These are phyloP conservation scores for Natator depressus DNA, from an alignment of 2,113 vertebrate genomes.

Conservation along the genomic window DNA sequence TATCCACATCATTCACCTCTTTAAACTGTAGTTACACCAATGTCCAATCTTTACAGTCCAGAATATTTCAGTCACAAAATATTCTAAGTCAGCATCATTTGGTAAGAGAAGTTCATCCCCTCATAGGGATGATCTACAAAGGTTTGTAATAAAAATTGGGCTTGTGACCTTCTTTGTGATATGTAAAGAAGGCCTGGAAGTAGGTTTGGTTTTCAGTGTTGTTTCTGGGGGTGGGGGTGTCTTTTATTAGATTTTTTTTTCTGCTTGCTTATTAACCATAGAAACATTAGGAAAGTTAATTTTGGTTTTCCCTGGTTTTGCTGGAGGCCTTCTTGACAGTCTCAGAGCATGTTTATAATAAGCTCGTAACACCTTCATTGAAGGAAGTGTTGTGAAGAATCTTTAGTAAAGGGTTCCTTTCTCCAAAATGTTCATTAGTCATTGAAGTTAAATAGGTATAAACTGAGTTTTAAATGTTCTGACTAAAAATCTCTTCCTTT, in stretches of 20 bases:
- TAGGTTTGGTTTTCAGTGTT: neutral
- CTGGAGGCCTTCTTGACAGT: neutral
- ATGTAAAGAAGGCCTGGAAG: neutral
- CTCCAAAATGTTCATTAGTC: neutral
- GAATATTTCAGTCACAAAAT: neutral
- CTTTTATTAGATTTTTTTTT: neutral
- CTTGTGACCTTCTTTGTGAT: neutral
- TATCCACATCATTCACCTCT: neutral
- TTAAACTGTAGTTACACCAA: neutral
- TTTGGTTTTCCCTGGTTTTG: neutral
- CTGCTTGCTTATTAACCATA: neutral
- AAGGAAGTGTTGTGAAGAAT: neutral
- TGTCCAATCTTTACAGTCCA: neutral
- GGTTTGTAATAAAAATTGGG: neutral
- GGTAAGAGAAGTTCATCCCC: neutral
- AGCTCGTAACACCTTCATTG: neutral
- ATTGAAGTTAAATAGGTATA: neutral
- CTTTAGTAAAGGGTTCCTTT: neutral
- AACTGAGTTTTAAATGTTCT: neutral
- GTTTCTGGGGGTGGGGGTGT: neutral
- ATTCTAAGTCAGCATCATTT: neutral
- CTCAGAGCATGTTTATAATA: neutral
- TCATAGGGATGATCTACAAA: neutral
- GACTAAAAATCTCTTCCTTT: neutral
- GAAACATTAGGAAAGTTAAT: conserved; percentile 4